Base-by-base conservation (phyloP, 2,888 invertebrate genomes). In the Matsumyia berberina region DNA sequence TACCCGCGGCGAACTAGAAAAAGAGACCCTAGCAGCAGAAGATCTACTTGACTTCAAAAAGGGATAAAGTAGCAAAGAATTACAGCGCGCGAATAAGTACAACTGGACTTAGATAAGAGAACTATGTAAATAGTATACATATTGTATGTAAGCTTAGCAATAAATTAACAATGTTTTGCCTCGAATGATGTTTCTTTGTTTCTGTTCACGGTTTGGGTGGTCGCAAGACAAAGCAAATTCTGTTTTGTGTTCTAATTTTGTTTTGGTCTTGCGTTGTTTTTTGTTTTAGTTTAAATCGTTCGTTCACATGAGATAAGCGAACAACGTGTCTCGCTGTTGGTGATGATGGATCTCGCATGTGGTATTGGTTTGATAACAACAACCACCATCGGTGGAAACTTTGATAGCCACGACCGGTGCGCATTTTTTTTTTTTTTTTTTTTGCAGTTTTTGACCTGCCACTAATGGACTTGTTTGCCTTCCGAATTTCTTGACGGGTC, bases 1-100 rank as follows among this genome's bases (percentile, higher is more conserved):
- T 74, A 90, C 90, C 0, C 89, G 91, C 11, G 91, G 90, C 5
- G 91, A 91, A 55, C 67, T 91, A 11, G 91, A 91, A 74, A 91
- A 91, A 24, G 91, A 91, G 62, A 86, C 88, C 67, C 86, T 89
- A 24, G 89, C 89, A 8, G 72, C 90, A 15, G 90, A 89, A 39
- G 91, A 91, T 85, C 73, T 90, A 19, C 87, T 90, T 0, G 90
- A 90, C 73, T 91, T 89, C 35, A 91, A 90, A 39, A 90, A 91
- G 60, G 90, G 91, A 70, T 91, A 90, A 89, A 46, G 12, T 17
- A 8, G 6, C n/a, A 19, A 1, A 29, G 37, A 29, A 8, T 72
- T n/a, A 19, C 42, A 35, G 64, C 58, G 64, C 58, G 37, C 31
- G 2, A 31, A 35, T 58, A 67, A 73, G 72, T 82, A 72, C 78